Percentiles rank a stretch among this genome's conserved stretches.
Evolutionary conservation across 1,140 invertebrate species (phyloP).

Genomic region (Zelostemma sp.): DNA sequence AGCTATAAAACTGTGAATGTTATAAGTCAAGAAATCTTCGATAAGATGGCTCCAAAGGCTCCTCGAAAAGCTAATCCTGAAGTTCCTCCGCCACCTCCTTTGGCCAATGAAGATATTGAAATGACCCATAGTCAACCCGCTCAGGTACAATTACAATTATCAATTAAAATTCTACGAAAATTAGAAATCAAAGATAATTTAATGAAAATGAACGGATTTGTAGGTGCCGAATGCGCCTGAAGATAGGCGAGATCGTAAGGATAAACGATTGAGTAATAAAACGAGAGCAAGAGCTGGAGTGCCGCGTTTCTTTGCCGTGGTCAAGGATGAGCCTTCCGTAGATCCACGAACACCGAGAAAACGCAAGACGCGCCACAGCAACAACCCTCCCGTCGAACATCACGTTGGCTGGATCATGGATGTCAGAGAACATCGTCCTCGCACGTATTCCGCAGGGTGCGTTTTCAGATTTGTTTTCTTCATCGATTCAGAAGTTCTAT

Average conservation of each 20-base stretch:
- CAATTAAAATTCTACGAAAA: no score
- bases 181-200: no score
- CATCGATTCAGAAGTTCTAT: no score
- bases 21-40: constrained; percentile 90
- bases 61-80: constrained; percentile 76
- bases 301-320: constrained; percentile 93
- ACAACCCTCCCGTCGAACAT: constrained; percentile 92
- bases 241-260: constrained; percentile 58
- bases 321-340: constrained; percentile 80
- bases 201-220: no score
- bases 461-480: constrained; percentile 15
- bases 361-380: constrained; percentile 91
- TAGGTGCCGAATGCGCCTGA: constrained; percentile 48
- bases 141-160: constrained; percentile 39
- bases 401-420: constrained; percentile 99
- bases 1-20: constrained; percentile 90
- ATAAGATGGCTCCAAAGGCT: constrained; percentile 79
- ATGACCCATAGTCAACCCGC: constrained; percentile 51
- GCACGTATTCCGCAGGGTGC: constrained; percentile 81
- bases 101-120: constrained; percentile 62
- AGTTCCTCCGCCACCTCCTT: constrained; percentile 84
- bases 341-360: constrained; percentile 82
- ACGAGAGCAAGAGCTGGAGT: constrained; percentile 56
- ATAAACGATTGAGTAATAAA: constrained; percentile 56
- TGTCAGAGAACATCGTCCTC: constrained; percentile 82